Percentiles rank a stretch among this genome's conserved stretches.
phyloP scores from a whole-genome alignment of 2,888 invertebrate genomes.

The Bedellia somnulentella region DNA sequence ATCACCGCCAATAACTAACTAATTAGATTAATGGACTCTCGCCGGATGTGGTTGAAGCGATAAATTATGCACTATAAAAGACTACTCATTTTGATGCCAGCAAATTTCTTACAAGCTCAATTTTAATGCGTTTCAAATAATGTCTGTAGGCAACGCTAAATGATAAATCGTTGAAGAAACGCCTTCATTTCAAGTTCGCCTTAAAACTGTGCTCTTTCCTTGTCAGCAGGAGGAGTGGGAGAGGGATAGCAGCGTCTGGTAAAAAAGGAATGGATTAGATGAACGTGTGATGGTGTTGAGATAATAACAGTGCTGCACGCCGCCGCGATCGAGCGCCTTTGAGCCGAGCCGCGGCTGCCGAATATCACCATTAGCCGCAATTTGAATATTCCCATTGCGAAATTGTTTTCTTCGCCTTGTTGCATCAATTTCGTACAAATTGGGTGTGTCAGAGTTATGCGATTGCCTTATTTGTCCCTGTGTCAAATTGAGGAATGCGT shows the following conservation, averaged over 20 bases:
- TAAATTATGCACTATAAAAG: slow-evolving; percentile 52
- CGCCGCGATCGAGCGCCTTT: slow-evolving; percentile 31
- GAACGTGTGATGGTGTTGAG: slow-evolving; percentile 57
- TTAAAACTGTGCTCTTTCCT: slow-evolving; percentile 38
- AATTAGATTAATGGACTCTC: slow-evolving; percentile 38
- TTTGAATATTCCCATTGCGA: slow-evolving; percentile 35
- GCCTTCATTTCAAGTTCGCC: slow-evolving; percentile 46
- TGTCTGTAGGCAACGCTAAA: slow-evolving; percentile 59
- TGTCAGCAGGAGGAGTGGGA: slow-evolving; percentile 25
- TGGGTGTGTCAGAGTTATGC: no score
- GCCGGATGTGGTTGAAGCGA: slow-evolving; percentile 46
- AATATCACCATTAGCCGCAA: slow-evolving; percentile 45
- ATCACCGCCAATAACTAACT: slow-evolving; percentile 31
- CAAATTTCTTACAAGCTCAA: slow-evolving; percentile 57
- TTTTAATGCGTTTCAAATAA: slow-evolving; percentile 61
- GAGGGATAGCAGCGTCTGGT: slow-evolving; percentile 41
- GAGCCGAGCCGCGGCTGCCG: slow-evolving; percentile 35
- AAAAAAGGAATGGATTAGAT: slow-evolving; percentile 53
- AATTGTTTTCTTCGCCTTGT: slow-evolving; percentile 30
- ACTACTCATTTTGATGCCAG: slow-evolving; percentile 59
- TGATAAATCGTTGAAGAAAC: slow-evolving; percentile 57
- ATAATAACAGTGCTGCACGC: slow-evolving; percentile 54
- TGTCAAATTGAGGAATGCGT: slow-evolving; percentile 22
- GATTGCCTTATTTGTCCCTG: slow-evolving; percentile 5
- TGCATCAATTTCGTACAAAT: no score